phyloP scores from a whole-genome alignment of 2,888 invertebrate genomes.

The Mantis religiosa region DNA sequence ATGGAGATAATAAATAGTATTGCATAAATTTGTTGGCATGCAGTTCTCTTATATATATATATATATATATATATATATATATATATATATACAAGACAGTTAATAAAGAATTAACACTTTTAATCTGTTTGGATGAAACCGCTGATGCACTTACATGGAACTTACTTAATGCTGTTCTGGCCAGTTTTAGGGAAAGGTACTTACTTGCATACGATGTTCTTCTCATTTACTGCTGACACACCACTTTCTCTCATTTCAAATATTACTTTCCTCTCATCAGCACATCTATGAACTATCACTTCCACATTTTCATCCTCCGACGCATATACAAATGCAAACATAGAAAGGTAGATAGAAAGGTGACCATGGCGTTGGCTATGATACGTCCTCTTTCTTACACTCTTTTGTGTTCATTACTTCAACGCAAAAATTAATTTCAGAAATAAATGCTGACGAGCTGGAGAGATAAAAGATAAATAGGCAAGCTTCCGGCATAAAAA shows the following conservation, averaged over 20 bases:
- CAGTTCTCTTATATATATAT: no score
- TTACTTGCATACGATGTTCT: neutral
- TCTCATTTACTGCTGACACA: neutral
- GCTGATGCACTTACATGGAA: neutral
- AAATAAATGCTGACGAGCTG: no score
- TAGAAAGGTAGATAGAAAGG: neutral
- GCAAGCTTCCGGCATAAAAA: no score
- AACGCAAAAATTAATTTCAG: no score
- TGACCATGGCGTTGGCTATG: neutral
- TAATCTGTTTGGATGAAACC: no score
- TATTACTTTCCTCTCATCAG: neutral
- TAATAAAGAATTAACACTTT: no score
- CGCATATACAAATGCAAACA: neutral
- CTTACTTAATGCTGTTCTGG: neutral
- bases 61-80: no score
- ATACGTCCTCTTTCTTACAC: neutral
- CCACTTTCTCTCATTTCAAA: neutral
- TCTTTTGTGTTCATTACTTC: no score
- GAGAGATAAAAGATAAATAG: no score
- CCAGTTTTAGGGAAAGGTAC: neutral
- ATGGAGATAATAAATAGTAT: no score
- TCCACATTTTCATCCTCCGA: neutral
- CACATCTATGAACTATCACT: neutral
- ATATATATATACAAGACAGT: no score
- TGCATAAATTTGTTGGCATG: no score